Evolutionary conservation across 2,888 invertebrate species (phyloP).

Genomic region (Herminia tarsipennalis): DNA sequence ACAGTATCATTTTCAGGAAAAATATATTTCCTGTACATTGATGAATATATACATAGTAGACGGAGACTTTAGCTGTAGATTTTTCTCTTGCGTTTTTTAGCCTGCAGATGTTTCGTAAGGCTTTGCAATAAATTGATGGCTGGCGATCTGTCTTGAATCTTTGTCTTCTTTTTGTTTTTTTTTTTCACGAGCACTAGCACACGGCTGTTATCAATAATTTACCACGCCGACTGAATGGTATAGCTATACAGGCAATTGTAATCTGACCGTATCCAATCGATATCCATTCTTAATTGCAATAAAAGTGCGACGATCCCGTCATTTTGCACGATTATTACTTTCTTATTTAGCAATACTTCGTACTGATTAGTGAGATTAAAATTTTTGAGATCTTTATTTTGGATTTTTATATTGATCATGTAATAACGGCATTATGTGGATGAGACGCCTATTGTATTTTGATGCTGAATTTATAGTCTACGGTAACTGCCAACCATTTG

Average conservation of each 20-base stretch:
- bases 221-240: conserved; percentile 48
- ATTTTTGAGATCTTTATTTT: not conserved
- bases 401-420: not conserved
- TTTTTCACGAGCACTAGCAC: conserved; percentile 33
- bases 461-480: not conserved
- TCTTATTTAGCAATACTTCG: conserved; percentile 13
- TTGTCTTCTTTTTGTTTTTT: conserved; percentile 9
- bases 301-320: conserved; percentile 18
- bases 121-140: not conserved
- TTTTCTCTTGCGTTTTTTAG: not conserved
- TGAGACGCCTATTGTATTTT: no score
- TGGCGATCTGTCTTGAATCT: not conserved
- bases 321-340: conserved; percentile 25
- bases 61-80: not conserved
- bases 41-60: conserved; percentile 15
- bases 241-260: conserved; percentile 50
- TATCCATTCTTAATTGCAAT: conserved; percentile 44
- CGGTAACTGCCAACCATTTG: not conserved
- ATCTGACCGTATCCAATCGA: conserved; percentile 54
- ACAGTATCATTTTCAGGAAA: conserved; percentile 19
- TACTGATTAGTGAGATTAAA: conserved; percentile 5
- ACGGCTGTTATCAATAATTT: conserved; percentile 58
- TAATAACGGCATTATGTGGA: no score
- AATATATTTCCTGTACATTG: not conserved
- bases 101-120: not conserved